These are phyloP conservation scores for Sparidentex hasta DNA, from an alignment of 2,797 vertebrate species.

Conservation along the genomic window DNA sequence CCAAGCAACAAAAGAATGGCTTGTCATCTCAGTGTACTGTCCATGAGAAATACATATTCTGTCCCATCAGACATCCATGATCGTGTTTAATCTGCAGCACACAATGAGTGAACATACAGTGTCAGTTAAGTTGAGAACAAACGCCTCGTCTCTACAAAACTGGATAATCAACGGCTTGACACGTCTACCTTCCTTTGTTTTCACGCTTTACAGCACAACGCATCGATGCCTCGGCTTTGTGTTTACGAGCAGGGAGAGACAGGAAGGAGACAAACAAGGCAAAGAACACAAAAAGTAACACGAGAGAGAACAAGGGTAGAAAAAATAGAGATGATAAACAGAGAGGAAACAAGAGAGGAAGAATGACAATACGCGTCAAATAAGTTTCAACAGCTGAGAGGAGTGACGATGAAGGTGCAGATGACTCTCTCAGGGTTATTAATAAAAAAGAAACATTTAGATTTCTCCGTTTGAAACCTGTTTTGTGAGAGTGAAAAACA, in stretches of 20 bases:
- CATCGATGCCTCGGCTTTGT: conserved; percentile 41
- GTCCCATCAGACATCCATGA: conserved; percentile 18
- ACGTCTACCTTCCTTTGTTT: conserved; percentile 47
- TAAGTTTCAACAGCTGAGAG: not conserved
- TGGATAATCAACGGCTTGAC: conserved; percentile 51
- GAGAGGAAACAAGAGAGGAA: conserved; percentile 16
- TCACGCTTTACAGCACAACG: conserved; percentile 43
- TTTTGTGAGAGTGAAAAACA: not conserved
- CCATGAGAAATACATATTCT: conserved; percentile 26
- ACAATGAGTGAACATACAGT: not conserved
- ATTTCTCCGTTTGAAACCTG: not conserved
- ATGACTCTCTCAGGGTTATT: not conserved
- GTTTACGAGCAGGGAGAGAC: conserved; percentile 38
- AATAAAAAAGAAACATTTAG: not conserved
- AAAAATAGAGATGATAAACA: conserved; percentile 4
- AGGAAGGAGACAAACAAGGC: conserved; percentile 24
- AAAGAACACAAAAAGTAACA: conserved; percentile 19
- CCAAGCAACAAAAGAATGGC: conserved; percentile 4
- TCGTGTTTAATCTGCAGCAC: conserved; percentile 1
- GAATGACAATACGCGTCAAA: not conserved
- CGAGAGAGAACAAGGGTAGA: not conserved
- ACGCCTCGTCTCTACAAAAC: conserved; percentile 38
- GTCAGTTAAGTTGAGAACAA: conserved; percentile 36
- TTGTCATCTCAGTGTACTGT: not conserved
- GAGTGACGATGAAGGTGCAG: not conserved